Evolutionary conservation across 2,797 vertebrate genomes (phyloP).

Genomic region (Sandelia bainsii): DNA sequence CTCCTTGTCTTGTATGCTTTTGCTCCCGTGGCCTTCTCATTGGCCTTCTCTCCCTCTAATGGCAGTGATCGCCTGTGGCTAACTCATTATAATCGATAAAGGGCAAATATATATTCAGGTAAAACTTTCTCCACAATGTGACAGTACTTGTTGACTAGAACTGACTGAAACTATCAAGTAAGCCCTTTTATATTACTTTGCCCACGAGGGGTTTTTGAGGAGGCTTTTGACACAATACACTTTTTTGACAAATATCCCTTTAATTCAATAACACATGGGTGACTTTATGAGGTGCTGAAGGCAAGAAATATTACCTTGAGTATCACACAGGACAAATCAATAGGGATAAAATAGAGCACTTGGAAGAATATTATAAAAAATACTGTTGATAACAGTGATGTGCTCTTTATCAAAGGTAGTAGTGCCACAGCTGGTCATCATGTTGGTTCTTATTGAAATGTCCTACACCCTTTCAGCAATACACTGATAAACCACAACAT

Average conservation of each 20-base stretch:
- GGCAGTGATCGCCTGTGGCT: constrained; percentile 35
- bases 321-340: constrained; percentile 55
- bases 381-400: constrained; percentile 9
- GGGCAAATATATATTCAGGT: constrained; percentile 50
- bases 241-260: constrained; percentile 44
- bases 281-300: constrained; percentile 47
- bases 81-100: constrained; percentile 48
- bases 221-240: constrained; percentile 24
- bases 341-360: constrained; percentile 49
- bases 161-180: constrained; percentile 53
- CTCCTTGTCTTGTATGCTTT: constrained; percentile 19
- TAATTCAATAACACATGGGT: constrained; percentile 38
- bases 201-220: constrained; percentile 5
- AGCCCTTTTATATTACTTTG: constrained; percentile 38
- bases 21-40: constrained; percentile 8
- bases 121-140: constrained; percentile 34
- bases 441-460: not conserved
- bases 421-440: not conserved
- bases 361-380: constrained; percentile 41
- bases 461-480: too few relatives aligned
- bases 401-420: constrained; percentile 10
- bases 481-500: too few relatives aligned
- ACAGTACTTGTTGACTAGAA: constrained; percentile 48
- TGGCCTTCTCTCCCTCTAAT: constrained; percentile 27
- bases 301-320: constrained; percentile 49